Evolutionary conservation across 2,888 invertebrate species (phyloP), one percentile per base, ranked within the genome.

Genomic region (Amiota communis): DNA sequence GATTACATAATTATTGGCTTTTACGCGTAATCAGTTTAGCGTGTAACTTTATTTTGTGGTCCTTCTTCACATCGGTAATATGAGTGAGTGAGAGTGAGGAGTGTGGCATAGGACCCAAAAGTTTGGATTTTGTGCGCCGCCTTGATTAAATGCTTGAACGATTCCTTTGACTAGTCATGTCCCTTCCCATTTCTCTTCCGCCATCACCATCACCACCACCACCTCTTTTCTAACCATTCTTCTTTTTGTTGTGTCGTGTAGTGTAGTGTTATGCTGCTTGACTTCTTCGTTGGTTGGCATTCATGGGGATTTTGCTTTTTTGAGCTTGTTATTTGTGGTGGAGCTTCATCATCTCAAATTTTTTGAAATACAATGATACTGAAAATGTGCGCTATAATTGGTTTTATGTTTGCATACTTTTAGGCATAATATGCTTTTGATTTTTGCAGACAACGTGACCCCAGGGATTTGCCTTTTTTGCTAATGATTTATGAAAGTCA

Each of bases 321-420:
- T 36, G 36, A 36, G 36, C 2, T 36, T 36, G 36, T 36, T 2
- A 4, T 36, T 36, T 2, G 36, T 36, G 36, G 36, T 36, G 36
- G 36, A 6, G 36, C 36, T 36, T 36, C 36, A 36, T 36, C 36
- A 36, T 36, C 36, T 36, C 36, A 36, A 36, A 36, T 36, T 36
- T 36, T 36, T 2, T 36, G 36, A 36, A 36, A 59, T 11, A 59
- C 59, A 59, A 59, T 59, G 17, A 11, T 20, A 59, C 59, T 59
- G 6, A 71, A 46, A 57, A 71, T 71, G 63, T 59, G 65, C 73
- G 72, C 75, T 76, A 77, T 80, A 81, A 81, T 80, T 80, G 80
- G 79, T 79, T 36, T 80, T 79, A 80, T 81, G 78, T 80, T 79
- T 77, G 79, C 78, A 80, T 80, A 80, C 79, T 81, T 81, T 81